Percentiles rank a stretch among this genome's conserved stretches.
Evolutionary conservation across 2,113 vertebrate species (phyloP).

Genomic region (Hypocryptadius cinnamomeus): DNA sequence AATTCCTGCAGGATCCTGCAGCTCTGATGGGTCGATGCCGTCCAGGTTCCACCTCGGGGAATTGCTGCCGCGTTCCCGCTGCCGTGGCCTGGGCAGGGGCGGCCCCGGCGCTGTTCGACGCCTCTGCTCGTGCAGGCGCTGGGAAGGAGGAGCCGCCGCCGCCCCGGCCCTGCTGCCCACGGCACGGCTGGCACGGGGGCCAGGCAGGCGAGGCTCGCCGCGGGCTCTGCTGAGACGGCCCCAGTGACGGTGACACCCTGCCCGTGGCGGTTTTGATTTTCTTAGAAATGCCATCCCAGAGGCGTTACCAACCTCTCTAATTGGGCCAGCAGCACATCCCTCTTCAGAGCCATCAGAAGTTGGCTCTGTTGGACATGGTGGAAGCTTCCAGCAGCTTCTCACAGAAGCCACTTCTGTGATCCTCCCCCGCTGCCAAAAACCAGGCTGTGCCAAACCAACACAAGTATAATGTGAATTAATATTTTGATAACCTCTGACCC

Average conservation of each 20-base stretch:
- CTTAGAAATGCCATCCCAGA: neutral
- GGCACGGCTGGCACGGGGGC: neutral
- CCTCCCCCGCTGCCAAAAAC: neutral
- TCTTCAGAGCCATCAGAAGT: neutral
- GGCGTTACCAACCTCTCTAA: accelerated
- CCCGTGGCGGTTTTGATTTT: neutral
- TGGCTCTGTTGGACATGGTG: neutral
- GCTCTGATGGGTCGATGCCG: neutral
- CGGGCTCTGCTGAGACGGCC: accelerated
- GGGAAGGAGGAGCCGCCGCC: neutral
- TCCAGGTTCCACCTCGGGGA: accelerated
- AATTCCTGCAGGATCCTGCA: neutral
- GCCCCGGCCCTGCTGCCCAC: neutral
- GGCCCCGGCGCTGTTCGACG: neutral
- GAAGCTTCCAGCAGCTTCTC: neutral
- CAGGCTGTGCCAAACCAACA: neutral
- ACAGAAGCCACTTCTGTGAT: neutral
- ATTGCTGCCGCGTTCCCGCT: neutral
- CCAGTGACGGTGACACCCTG: no score
- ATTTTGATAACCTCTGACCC: neutral
- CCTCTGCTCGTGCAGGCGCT: neutral
- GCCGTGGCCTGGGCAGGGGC: neutral
- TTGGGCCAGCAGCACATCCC: neutral
- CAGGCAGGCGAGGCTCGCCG: neutral
- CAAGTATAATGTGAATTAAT: neutral